phyloP scores from a whole-genome alignment of 1,140 invertebrate species.

The Dreissena rostriformis region DNA sequence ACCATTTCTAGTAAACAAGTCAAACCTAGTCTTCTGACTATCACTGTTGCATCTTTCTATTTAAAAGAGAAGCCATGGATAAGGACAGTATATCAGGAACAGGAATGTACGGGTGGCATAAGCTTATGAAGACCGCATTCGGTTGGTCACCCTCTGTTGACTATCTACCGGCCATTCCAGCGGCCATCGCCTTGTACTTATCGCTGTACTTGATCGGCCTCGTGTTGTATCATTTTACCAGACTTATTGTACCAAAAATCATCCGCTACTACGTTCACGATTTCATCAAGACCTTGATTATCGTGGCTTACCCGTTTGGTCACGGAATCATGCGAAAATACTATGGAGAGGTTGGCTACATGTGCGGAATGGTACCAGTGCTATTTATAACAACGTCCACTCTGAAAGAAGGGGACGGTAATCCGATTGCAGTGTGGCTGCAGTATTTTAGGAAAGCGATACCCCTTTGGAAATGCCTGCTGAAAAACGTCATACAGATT shows the following conservation, averaged over 20 bases:
- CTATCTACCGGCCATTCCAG: conserved; percentile 40
- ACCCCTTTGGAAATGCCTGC: conserved; percentile 35
- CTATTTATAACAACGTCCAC: conserved; percentile 10
- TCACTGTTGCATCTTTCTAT: no score
- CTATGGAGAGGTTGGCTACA: conserved; percentile 39
- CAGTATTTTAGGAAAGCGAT: conserved; percentile 33
- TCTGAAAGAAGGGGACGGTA: conserved; percentile 22
- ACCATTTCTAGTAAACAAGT: no score
- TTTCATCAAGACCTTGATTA: conserved; percentile 39
- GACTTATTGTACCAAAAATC: conserved; percentile 7
- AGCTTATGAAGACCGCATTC: conserved; percentile 9
- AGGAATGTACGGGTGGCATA: conserved; percentile 18
- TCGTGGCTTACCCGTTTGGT: conserved; percentile 45
- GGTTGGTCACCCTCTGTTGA: conserved; percentile 31
- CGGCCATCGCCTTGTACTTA: conserved; percentile 38
- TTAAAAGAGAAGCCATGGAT: not conserved
- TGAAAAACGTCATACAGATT: conserved; percentile 37
- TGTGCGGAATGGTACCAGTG: conserved; percentile 35
- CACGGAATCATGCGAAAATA: conserved; percentile 49
- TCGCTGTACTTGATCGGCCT: conserved; percentile 32
- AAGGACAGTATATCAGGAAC: not conserved
- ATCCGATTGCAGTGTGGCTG: conserved; percentile 38
- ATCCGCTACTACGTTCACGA: conserved; percentile 21
- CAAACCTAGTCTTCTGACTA: no score
- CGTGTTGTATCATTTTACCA: conserved; percentile 17